A percentile compares a stretch with the other conserved stretches of the same genome.
These are phyloP conservation scores for Cirrhinus mrigala DNA, from an alignment of 2,797 vertebrate genomes.

Conservation along the genomic window DNA sequence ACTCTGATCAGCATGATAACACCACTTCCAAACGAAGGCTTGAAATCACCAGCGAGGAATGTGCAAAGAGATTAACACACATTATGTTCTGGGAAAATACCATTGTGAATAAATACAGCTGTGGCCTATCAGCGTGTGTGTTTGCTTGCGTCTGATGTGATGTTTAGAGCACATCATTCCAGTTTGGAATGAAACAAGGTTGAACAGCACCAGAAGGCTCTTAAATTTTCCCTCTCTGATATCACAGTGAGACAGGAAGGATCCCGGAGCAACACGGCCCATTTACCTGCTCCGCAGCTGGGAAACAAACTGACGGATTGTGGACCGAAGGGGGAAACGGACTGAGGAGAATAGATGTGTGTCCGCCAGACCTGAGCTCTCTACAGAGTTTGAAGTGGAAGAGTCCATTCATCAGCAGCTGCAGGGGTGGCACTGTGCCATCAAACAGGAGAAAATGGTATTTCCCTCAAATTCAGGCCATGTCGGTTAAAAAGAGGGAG, in stretches of 20 bases:
- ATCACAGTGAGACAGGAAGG: conserved; percentile 28
- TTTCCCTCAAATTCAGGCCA: conserved; percentile 44
- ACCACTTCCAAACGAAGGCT: conserved; percentile 26
- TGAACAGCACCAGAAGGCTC: conserved; percentile 34
- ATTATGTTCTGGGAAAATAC: conserved; percentile 61
- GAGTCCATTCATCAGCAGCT: conserved; percentile 46
- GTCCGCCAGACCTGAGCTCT: conserved; percentile 3
- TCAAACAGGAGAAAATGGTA: conserved; percentile 36
- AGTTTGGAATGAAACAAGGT: conserved; percentile 22
- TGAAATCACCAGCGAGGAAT: conserved; percentile 44
- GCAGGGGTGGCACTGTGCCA: conserved; percentile 32
- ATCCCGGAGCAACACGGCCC: conserved; percentile 18
- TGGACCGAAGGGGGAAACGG: conserved; percentile 5
- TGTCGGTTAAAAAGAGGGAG: conserved; percentile 11
- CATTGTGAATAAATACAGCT: conserved; percentile 64
- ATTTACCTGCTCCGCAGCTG: conserved; percentile 22
- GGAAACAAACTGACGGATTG: conserved; percentile 14
- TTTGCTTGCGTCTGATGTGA: conserved; percentile 29
- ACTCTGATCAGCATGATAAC: conserved; percentile 51
- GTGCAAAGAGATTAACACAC: conserved; percentile 42
- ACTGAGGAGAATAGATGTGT: conserved; percentile 23
- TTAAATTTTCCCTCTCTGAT: conserved; percentile 30
- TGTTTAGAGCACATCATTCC: conserved; percentile 47
- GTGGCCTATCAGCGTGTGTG: conserved; percentile 43
- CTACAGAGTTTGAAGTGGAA: conserved; percentile 44